Base-by-base conservation (phyloP, 1,140 invertebrate species). In the Thaumetopoea pityocampa region DNA sequence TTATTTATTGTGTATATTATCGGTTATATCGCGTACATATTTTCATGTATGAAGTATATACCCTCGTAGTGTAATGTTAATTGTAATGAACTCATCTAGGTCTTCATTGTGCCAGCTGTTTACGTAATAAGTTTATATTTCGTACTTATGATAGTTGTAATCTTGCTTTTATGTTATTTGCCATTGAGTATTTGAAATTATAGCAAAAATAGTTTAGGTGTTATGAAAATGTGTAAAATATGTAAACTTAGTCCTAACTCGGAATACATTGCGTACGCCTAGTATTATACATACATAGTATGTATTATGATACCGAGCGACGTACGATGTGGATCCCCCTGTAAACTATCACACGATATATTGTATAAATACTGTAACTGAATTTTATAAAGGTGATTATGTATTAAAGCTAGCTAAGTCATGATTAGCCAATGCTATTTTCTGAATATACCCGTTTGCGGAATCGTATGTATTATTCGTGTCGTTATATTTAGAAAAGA, bases 1-100 rank as follows among this genome's bases (percentile, higher is more conserved):
- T 80, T 76, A 83, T 83, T 83, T 83, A 83, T 83, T 83, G 68
- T 83, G 76, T 83, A 83, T 74, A 83, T 78, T 80, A 54, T 73
- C 61, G 46, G 62, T 66, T 66, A 60, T 53, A 51, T 68, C 64
- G 48, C 79, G 63, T 80, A 80, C 79, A 83, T 83, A 79, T 83
- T 80, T 82, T 78, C 74, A 78, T 83, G 79, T 80, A 67, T 70
- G 56, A 55, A 67, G 55, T 67, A 51, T n/a, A n/a, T 67, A 65
- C 59, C 63, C 33, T 65, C 34, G 52, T 67, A 66, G 68, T 41
- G 59, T 78, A 70, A 64, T 62, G 35, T 61, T 69, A 57, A 67
- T 65, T 65, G 40, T 71, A 66, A 67, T 65, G 52, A 78, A 79
- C 69, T 67, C 67, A 58, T 72, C 67, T 76, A 77, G 70, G 71